phyloP scores from a whole-genome alignment of 2,113 vertebrate genomes.

The Leptobrachium ailaonicum region DNA sequence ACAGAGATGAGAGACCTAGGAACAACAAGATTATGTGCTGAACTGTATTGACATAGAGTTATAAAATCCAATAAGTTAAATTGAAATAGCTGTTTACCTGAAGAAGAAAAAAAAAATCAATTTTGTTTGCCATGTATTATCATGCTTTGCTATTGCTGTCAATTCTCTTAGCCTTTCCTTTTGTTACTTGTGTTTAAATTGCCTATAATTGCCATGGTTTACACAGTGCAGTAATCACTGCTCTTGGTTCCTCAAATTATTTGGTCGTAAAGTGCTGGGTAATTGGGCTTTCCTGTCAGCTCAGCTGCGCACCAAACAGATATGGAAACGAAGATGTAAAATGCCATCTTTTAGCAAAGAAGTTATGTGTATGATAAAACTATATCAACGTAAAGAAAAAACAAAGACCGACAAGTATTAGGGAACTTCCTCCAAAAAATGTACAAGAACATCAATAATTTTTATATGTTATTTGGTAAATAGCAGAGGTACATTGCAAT shows the following conservation, averaged over 20 bases:
- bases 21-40: conserved; percentile 28
- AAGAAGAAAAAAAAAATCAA: conserved; percentile 29
- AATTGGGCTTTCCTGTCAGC: conserved; percentile 45
- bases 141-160: conserved; percentile 31
- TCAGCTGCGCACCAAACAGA: conserved; percentile 29
- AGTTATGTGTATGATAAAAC: not conserved
- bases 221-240: conserved; percentile 44
- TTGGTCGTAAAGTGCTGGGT: conserved; percentile 38
- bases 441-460: too few species aligned
- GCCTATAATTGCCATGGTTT: conserved; percentile 39
- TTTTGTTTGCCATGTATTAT: conserved; percentile 44
- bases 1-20: conserved; percentile 11
- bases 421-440: too few species aligned
- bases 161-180: conserved; percentile 31
- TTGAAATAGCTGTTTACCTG: conserved; percentile 42
- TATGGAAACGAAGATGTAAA: conserved; percentile 28
- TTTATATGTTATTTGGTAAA: too few species aligned
- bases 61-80: conserved; percentile 26
- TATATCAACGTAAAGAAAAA: not conserved
- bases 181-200: conserved; percentile 39
- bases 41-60: conserved; percentile 28
- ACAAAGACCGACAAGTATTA: too few species aligned
- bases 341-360: not conserved
- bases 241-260: conserved; percentile 44
- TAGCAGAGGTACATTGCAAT: too few species aligned